These are phyloP conservation scores for Adelosebastes latens DNA, from an alignment of 2,797 vertebrate genomes.

Conservation along the genomic window DNA sequence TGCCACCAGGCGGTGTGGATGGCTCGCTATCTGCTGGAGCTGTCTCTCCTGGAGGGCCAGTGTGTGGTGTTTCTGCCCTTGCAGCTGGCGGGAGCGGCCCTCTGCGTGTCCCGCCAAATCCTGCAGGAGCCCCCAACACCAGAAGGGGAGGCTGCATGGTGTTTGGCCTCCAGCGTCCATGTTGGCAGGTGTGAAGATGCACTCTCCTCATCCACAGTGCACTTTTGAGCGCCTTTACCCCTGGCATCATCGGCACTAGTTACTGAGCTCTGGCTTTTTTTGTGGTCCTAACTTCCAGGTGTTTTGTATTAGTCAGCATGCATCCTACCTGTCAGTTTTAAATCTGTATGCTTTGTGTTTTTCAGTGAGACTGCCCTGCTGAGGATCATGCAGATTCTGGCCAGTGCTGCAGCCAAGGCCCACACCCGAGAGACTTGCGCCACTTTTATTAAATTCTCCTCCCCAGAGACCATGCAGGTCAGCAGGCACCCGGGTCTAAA, in stretches of 20 bases:
- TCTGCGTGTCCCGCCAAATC: conserved; percentile 83
- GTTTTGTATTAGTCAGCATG: neutral
- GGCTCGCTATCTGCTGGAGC: conserved; percentile 88
- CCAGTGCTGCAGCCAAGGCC: conserved; percentile 76
- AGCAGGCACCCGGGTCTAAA: conserved; percentile 82
- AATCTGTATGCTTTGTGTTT: conserved; percentile 1
- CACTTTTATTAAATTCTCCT: conserved; percentile 86
- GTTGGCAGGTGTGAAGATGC: conserved; percentile 71
- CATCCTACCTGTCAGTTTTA: neutral
- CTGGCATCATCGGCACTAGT: neutral
- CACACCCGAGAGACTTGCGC: conserved; percentile 73
- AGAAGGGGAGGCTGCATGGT: conserved; percentile 79
- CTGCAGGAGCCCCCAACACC: conserved; percentile 72
- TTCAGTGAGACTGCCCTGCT: conserved; percentile 80
- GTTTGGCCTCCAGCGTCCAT: conserved; percentile 77
- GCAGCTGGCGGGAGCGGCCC: conserved; percentile 85
- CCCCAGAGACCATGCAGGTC: conserved; percentile 79
- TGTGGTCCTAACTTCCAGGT: neutral
- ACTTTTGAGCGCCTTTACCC: neutral
- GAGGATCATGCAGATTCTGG: conserved; percentile 81
- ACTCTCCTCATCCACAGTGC: neutral
- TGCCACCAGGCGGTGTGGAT: conserved; percentile 81
- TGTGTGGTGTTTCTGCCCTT: conserved; percentile 82
- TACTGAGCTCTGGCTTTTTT: neutral
- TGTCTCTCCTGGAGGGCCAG: conserved; percentile 86